These are phyloP conservation scores for Lasaia peninsularis DNA, from an alignment of 1,140 invertebrate genomes.

Conservation along the genomic window DNA sequence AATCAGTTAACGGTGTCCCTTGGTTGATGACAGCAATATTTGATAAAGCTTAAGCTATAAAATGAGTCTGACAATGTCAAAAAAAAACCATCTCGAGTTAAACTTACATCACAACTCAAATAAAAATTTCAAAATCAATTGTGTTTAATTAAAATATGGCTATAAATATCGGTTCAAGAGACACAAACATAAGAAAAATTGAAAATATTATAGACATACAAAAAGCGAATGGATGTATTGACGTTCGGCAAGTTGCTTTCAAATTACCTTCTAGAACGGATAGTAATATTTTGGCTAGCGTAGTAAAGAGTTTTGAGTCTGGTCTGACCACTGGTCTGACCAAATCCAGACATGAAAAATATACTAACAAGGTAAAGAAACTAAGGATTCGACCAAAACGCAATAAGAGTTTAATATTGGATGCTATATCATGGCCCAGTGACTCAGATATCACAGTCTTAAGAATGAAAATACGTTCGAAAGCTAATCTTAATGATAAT, in stretches of 20 bases:
- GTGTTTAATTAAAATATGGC: slow-evolving; percentile 40
- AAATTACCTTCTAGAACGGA: slow-evolving; percentile 42
- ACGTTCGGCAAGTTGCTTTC: slow-evolving; percentile 55
- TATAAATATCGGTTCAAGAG: slow-evolving; percentile 24
- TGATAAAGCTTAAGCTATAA: no score
- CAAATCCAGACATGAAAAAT: slow-evolving; percentile 31
- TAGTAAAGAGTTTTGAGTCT: slow-evolving; percentile 49
- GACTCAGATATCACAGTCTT: slow-evolving; percentile 68
- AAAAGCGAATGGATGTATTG: slow-evolving; percentile 58
- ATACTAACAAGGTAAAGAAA: slow-evolving; percentile 44
- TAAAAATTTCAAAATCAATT: slow-evolving; percentile 38
- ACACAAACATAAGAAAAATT: slow-evolving; percentile 56
- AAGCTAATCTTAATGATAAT: slow-evolving; percentile 38
- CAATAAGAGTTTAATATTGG: slow-evolving; percentile 36
- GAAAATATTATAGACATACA: slow-evolving; percentile 67
- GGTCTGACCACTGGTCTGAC: slow-evolving; percentile 43
- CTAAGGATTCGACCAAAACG: slow-evolving; percentile 29
- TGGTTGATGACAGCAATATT: no score
- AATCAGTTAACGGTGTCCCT: no score
- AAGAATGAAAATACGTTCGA: slow-evolving; percentile 51
- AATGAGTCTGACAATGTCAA: background rate
- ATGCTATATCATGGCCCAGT: slow-evolving; percentile 61
- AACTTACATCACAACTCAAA: slow-evolving; percentile 24
- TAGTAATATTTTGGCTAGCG: slow-evolving; percentile 35
- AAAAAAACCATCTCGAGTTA: slow-evolving; percentile 38